Conservation (phyloP, 1,140 invertebrate species). For the Stratiolaelaps scimitus region DNA sequence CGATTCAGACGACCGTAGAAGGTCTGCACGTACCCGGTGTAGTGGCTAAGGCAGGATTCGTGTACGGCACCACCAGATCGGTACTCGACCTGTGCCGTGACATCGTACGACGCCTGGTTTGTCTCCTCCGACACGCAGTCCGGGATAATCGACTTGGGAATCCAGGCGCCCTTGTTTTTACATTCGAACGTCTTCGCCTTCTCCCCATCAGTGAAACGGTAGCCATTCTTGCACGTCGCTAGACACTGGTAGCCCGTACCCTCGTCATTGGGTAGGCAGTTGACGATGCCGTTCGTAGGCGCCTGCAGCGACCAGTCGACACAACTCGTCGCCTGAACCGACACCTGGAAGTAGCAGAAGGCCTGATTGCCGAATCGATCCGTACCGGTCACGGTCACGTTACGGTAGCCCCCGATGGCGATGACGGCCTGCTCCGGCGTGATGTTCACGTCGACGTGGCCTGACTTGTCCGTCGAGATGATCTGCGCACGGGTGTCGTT, state of each 20-base stretch:
- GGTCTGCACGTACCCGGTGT: constrained; percentile 65
- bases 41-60: constrained; percentile 65
- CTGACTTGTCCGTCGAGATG: constrained; percentile 74
- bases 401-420: constrained; percentile 76
- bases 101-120: constrained; percentile 81
- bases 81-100: constrained; percentile 73
- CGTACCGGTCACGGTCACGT: constrained; percentile 76
- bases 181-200: constrained; percentile 72
- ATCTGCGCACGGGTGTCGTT: constrained; percentile 74
- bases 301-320: constrained; percentile 81
- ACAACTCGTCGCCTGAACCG: constrained; percentile 73
- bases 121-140: constrained; percentile 88
- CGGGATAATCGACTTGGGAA: constrained; percentile 68
- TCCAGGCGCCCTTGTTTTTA: constrained; percentile 58
- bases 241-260: constrained; percentile 65
- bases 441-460: constrained; percentile 54
- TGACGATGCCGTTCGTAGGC: constrained; percentile 71
- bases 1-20: constrained; percentile 65
- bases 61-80: constrained; percentile 74
- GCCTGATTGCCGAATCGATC: constrained; percentile 81
- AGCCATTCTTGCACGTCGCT: constrained; percentile 79
- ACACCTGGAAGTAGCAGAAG: constrained; percentile 80
- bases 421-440: constrained; percentile 71
- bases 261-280: constrained; percentile 59
- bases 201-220: constrained; percentile 75